Evolutionary conservation across 2,797 vertebrate species (phyloP).

Genomic region (Spheniscus humboldti): DNA sequence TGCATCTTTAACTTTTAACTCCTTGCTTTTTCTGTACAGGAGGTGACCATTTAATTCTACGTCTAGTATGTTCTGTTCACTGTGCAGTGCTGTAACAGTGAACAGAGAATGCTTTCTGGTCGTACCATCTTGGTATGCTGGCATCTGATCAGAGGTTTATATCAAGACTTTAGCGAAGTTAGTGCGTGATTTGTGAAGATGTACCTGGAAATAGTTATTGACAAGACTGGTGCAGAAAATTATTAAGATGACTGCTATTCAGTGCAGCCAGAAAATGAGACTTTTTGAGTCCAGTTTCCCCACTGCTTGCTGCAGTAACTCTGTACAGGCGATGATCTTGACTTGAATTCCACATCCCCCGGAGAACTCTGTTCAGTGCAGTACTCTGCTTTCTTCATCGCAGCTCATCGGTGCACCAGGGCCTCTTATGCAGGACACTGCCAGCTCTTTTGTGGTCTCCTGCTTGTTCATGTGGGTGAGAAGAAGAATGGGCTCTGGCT

Average conservation of each 20-base stretch:
- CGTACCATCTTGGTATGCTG: neutral
- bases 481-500: neutral
- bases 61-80: neutral
- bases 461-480: neutral
- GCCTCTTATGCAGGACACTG: neutral
- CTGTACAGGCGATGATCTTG: neutral
- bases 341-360: neutral
- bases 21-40: neutral
- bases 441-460: neutral
- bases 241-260: neutral
- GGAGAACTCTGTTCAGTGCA: neutral
- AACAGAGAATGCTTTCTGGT: neutral
- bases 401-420: neutral
- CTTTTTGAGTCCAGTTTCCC: neutral
- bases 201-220: neutral
- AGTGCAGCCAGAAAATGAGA: neutral
- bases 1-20: neutral
- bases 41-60: neutral
- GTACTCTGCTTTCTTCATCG: neutral
- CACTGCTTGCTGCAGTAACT: neutral
- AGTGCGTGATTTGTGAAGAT: neutral
- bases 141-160: neutral
- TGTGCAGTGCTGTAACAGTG: neutral
- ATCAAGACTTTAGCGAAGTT: neutral
- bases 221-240: neutral